Conservation (phyloP, 2,888 invertebrate species). For the Platycheirus rosarum region DNA sequence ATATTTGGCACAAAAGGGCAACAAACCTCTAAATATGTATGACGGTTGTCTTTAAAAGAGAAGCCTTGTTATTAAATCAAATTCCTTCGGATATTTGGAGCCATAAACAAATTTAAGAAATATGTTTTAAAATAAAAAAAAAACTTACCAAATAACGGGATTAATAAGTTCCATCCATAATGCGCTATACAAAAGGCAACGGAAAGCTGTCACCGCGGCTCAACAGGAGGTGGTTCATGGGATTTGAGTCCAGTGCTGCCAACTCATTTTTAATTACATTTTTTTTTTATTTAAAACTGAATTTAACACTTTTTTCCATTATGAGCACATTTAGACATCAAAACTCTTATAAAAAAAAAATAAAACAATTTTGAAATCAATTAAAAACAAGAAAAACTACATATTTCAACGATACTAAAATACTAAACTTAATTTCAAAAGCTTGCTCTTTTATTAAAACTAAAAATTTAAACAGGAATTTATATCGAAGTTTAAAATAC, state of each 20-base stretch:
- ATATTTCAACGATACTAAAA: too few species aligned
- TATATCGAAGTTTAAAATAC: too few species aligned
- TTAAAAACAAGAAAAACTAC: too few species aligned
- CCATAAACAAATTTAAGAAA: conserved; percentile 61
- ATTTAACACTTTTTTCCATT: neutral
- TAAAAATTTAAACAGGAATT: too few species aligned
- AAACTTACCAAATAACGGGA: conserved; percentile 55
- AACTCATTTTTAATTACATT: neutral
- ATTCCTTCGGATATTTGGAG: conserved; percentile 50
- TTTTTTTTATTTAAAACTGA: neutral
- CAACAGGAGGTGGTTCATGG: conserved; percentile 63
- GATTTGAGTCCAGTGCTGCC: conserved; percentile 20
- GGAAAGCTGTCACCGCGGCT: conserved; percentile 65
- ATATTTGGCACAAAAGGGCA: conserved; percentile 72
- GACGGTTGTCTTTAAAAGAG: conserved; percentile 11
- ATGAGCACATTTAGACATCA: neutral
- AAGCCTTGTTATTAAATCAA: conserved; percentile 58
- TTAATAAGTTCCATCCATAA: conserved; percentile 57
- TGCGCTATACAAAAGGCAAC: conserved; percentile 40
- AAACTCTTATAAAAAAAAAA: neutral
- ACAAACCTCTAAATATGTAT: conserved; percentile 47
- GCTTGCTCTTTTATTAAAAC: too few species aligned
- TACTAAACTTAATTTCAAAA: too few species aligned
- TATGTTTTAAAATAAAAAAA: conserved; percentile 38
- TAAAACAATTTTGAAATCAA: neutral